phyloP scores from a whole-genome alignment of 1,140 invertebrate genomes.

The Hylaeus anthracinus region DNA sequence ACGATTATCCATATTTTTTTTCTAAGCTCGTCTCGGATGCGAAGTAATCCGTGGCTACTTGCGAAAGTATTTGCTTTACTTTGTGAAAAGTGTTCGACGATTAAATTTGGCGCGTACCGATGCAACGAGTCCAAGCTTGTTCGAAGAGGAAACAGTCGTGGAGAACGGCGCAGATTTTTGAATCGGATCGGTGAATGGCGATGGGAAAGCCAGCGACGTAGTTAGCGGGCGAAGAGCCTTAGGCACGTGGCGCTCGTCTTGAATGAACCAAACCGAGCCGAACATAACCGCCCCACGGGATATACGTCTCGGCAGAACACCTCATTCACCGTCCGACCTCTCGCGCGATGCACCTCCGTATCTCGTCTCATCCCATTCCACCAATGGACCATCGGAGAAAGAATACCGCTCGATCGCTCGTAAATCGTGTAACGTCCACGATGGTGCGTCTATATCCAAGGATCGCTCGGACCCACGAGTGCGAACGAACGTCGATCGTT shows the following conservation, averaged over 20 bases:
- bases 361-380: no score
- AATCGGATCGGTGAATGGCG: conserved; percentile 4
- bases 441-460: conserved; percentile 43
- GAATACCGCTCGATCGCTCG: conserved; percentile 22
- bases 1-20: conserved; percentile 26
- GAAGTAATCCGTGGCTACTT: no score
- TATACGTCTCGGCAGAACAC: neutral
- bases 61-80: no score
- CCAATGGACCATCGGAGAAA: neutral
- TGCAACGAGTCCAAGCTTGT: no score
- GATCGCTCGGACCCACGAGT: neutral
- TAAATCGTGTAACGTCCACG: conserved; percentile 32
- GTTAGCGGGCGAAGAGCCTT: conserved; percentile 75
- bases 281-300: neutral
- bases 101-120: no score
- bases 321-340: neutral
- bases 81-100: no score
- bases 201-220: conserved; percentile 45
- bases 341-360: neutral
- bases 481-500: conserved; percentile 22
- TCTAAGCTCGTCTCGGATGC: no score
- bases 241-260: conserved; percentile 76
- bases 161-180: neutral
- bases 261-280: conserved; percentile 66
- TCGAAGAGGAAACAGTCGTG: neutral